Evolutionary conservation across 1,140 invertebrate genomes (phyloP), one percentile per base, ranked within the genome.

Genomic region (Coptotermes formosanus): DNA sequence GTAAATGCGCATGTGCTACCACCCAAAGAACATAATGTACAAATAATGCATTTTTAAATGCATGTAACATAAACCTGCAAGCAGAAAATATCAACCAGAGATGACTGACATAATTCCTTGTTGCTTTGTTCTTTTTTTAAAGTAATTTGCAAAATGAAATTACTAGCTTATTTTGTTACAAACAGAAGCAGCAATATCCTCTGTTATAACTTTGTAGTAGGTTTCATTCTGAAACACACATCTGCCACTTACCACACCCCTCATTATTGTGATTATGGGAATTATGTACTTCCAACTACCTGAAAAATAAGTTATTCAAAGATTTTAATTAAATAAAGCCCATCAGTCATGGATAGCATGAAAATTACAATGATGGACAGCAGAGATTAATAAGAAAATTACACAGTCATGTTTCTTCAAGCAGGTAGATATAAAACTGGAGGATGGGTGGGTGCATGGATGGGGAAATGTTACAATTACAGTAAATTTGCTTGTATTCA

Each of bases 1-100:
- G 64, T 75, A 75, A 75, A 75, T 75, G 64, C n/a, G 64, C 64
- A 30, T 30, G 64, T 75, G 64, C 64, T 75, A 75, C 64, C 64
- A 75, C n/a, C 64, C 64, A 6, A 30, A 75, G 25, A 75, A 75
- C 64, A 75, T 30, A 75, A 75, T 75, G 25, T 75, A 75, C 64
- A 75, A 75, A 75, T 75, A 64, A 75, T 75, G 64, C 64, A 75
- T 75, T 75, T 75, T 75, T 75, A 75, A 75, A 75, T 75, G 64
- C 64, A 75, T 30, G n/a, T 75, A 75, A 75, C 64, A 75, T 75
- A 75, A 75, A 75, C 30, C 2, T 75, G 64, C 64, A 75, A 75
- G 9, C 25, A 30, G n/a, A 30, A 75, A 75, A 12, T 75, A 75
- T 30, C 25, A 75, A 16, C 25, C 64, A 75, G 6, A 75, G 64